phyloP scores from a whole-genome alignment of 2,113 vertebrate genomes.

The Tapirus terrestris region DNA sequence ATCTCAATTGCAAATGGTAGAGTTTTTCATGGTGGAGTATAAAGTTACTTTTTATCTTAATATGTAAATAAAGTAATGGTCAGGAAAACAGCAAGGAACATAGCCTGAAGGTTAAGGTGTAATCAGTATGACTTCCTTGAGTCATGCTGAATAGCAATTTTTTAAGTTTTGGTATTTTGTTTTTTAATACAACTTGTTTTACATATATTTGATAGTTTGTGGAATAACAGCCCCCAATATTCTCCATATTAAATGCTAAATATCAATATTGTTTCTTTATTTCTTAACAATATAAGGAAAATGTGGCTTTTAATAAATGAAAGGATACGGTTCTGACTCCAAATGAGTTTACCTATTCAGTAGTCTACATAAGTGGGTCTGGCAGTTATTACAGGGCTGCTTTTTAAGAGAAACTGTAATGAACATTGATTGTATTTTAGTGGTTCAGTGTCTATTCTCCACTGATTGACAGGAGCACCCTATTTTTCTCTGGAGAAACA shows the following conservation, averaged over 20 bases:
- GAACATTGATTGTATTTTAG: neutral
- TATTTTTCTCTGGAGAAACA: neutral
- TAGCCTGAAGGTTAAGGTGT: neutral
- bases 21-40: neutral
- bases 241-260: slow-evolving; percentile 30
- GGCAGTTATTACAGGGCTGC: neutral
- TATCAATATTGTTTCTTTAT: slow-evolving; percentile 24
- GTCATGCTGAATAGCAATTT: slow-evolving; percentile 4
- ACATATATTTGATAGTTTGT: slow-evolving; percentile 29
- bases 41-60: slow-evolving; percentile 7
- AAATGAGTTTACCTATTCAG: neutral
- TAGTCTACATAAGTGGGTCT: neutral
- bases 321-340: neutral
- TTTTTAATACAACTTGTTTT: slow-evolving; percentile 46
- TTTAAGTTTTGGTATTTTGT: neutral
- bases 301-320: neutral
- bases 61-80: neutral
- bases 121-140: slow-evolving; percentile 29
- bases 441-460: neutral
- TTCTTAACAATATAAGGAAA: slow-evolving; percentile 32
- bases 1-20: neutral
- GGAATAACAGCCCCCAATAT: neutral
- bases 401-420: neutral
- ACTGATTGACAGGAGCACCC: neutral
- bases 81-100: neutral